Conservation (phyloP, 1,140 invertebrate species). For the Charaxes varanes region DNA sequence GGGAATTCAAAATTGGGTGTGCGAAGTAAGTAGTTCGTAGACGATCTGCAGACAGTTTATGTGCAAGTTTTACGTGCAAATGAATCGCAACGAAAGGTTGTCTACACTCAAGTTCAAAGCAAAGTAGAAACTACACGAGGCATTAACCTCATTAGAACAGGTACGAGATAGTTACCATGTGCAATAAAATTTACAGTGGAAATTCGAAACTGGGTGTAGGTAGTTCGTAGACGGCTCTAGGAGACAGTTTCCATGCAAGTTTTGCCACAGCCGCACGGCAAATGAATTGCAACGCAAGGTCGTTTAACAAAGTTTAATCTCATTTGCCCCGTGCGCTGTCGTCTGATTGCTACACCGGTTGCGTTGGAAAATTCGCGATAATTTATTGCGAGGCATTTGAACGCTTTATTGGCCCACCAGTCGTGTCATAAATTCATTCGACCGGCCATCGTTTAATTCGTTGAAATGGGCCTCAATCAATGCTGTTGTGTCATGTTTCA, state of each 20-base stretch:
- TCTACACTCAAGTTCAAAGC: too few species aligned
- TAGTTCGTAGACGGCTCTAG: conserved; percentile 25
- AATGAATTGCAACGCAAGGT: conserved; percentile 64
- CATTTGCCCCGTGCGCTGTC: conserved; percentile 50
- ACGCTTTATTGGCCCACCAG: conserved; percentile 31
- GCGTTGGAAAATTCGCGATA: conserved; percentile 44
- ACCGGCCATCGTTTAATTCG: conserved; percentile 27
- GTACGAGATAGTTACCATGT: conserved; percentile 26
- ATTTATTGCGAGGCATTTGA: conserved; percentile 41
- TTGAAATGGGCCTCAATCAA: conserved; percentile 17
- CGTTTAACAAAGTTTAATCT: conserved; percentile 68
- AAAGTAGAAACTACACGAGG: conserved; percentile 9
- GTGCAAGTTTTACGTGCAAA: too few species aligned
- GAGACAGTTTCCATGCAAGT: conserved; percentile 34
- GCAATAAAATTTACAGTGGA: conserved; percentile 42
- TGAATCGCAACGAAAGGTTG: too few species aligned
- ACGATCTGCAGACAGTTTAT: too few species aligned
- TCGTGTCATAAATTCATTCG: conserved; percentile 41
- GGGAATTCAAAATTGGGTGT: too few species aligned
- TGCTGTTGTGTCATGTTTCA: conserved; percentile 3
- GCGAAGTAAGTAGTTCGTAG: too few species aligned
- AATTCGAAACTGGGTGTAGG: conserved; percentile 36
- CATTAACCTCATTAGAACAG: conserved; percentile 28
- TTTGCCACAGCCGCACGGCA: conserved; percentile 49
- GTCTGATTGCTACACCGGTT: conserved; percentile 51